Conservation (phyloP, 2,113 vertebrate genomes). For the Epinephelus lanceolatus region DNA sequence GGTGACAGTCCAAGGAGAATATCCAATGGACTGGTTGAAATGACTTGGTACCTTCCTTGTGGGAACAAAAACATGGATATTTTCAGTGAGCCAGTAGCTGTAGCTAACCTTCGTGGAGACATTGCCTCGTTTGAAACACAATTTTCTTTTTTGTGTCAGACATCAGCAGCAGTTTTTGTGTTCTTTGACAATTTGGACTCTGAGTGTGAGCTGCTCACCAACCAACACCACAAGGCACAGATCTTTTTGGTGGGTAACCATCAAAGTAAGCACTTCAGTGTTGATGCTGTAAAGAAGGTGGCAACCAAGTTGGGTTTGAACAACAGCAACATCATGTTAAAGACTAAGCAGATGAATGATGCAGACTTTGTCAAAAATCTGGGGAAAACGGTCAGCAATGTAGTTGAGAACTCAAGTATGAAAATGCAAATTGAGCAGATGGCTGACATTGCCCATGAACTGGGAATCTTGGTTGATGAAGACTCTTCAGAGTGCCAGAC, state of each 20-base stretch:
- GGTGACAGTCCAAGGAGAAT: too few species aligned
- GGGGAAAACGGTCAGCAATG: conserved; percentile 13
- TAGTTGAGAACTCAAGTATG: conserved; percentile 1
- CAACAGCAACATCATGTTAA: conserved; percentile 57
- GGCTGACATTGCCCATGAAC: conserved; percentile 56
- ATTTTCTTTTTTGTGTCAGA: too few species aligned
- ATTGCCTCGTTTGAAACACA: too few species aligned
- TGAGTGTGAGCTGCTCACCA: conserved; percentile 69
- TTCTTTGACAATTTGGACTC: conserved; percentile 77
- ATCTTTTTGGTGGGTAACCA: conserved; percentile 71
- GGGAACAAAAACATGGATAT: conserved; percentile 72
- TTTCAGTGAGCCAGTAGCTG: conserved; percentile 80
- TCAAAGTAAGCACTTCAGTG: conserved; percentile 20
- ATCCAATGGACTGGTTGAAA: too few species aligned
- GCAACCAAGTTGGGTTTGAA: conserved; percentile 50
- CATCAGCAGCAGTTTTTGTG: conserved; percentile 83
- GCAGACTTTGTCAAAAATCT: conserved; percentile 69
- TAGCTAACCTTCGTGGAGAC: conserved; percentile 80
- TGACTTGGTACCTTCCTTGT: conserved; percentile 70
- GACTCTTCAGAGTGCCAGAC: too few species aligned
- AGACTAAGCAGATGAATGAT: conserved; percentile 64
- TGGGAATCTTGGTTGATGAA: conserved; percentile 50
- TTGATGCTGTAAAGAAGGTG: conserved; percentile 14
- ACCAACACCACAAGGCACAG: conserved; percentile 50
- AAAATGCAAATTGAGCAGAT: conserved; percentile 62